Evolutionary conservation across 2,797 vertebrate species (phyloP), one percentile per base, ranked within the genome.

Genomic region (Neosalanx taihuensis): DNA sequence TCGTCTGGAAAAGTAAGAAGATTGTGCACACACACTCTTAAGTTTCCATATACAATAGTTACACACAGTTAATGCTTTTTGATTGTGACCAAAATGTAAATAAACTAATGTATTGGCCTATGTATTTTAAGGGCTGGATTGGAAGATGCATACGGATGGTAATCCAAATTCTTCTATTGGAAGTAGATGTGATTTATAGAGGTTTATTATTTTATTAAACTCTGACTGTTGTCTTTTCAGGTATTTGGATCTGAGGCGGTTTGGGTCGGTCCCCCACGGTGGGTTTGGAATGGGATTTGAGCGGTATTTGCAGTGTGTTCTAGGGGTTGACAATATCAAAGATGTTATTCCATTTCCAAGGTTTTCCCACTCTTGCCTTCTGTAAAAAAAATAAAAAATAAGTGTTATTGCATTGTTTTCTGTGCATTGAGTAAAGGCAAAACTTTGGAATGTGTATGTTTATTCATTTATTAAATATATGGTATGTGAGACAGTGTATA

Each of bases 281-380:
- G 98, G 98, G 70, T 99, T 99, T 58, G 97, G 98, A 67, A 93
- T 99, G 94, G 98, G 98, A 58, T 99, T 99, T 86, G 98, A 99
- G 83, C 93, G 97, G 76, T 99, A 95, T 85, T 87, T 99, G 78
- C 97, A 96, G 29, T 97, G 93, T 86, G 84, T 99, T 84, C 84
- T 99, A 63, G 98, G 97, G 81, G 91, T 97, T 17, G 93, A 96
- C 76, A 99, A 97, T 83, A 99, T 99, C 86, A 98, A 96, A 88
- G 97, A 99, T 77, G 96, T 94, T 30, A 95, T 97, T 86, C 96
- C 97, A 31, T 99, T 99, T 82, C 96, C 97, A 2, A 91, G 97
- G 77, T 98, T 94, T 90, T 88, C 95, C 72, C 93, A 91, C 83
- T 99, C 97, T 0, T 99, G 98, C 81, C 81, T 92, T 82, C 84